These are phyloP conservation scores for Platalea minor DNA, from an alignment of 2,797 vertebrate genomes.

Conservation along the genomic window DNA sequence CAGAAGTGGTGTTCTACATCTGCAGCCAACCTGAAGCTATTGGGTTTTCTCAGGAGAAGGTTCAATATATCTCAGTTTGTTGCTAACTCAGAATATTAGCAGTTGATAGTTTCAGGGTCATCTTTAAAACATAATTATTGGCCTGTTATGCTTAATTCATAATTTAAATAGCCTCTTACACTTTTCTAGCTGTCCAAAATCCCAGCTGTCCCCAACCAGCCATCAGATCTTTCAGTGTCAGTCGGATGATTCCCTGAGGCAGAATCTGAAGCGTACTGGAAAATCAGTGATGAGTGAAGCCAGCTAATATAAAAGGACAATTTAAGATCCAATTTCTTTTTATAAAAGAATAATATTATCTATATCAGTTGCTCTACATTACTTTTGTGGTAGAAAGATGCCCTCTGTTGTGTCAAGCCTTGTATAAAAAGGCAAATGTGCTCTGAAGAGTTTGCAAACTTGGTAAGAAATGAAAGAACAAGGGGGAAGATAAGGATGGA, in stretches of 20 bases:
- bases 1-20: background rate
- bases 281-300: background rate
- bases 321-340: background rate
- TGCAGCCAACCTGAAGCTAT: background rate
- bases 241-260: background rate
- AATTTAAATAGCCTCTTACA: background rate
- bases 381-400: background rate
- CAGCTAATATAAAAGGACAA: background rate
- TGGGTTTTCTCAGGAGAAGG: background rate
- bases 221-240: background rate
- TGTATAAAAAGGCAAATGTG: background rate
- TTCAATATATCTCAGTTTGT: background rate
- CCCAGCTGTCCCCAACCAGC: background rate
- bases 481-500: background rate
- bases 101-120: background rate
- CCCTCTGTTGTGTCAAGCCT: background rate
- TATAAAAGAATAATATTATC: background rate
- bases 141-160: background rate
- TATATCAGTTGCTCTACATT: background rate
- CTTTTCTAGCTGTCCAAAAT: background rate
- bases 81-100: background rate
- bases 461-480: background rate
- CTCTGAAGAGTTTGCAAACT: background rate
- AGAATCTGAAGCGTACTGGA: background rate
- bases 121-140: background rate